A percentile compares a stretch with the other conserved stretches of the same genome.
Conservation (phyloP, 1,140 invertebrate genomes). For the Aphidius ervi region DNA sequence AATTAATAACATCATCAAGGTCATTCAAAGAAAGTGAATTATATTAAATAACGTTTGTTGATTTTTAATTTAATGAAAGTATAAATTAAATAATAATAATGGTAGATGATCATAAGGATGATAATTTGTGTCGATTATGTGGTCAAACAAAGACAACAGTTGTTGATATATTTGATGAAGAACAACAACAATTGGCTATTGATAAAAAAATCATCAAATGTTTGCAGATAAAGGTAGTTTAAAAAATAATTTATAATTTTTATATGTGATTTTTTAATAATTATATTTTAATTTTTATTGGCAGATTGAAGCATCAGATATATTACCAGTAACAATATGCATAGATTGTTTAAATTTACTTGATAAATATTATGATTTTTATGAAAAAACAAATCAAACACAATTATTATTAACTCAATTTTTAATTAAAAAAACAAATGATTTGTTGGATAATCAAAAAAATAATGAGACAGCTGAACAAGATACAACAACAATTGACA, state of each 20-base stretch:
- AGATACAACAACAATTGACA: no score
- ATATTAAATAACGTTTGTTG: no score
- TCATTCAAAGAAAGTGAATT: no score
- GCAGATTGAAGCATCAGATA: conserved; percentile 43
- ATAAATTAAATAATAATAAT: no score
- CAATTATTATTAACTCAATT: conserved; percentile 42
- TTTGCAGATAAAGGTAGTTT: conserved; percentile 50
- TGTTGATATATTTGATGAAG: conserved; percentile 51
- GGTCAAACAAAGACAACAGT: conserved; percentile 48
- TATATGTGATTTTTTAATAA: background rate
- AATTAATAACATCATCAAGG: no score
- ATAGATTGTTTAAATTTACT: conserved; percentile 46
- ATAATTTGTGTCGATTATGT: conserved; percentile 54
- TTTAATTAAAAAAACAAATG: conserved; percentile 34
- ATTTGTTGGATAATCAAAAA: conserved; percentile 8
- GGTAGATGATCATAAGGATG: no score
- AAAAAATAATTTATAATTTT: background rate
- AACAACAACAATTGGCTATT: conserved; percentile 48
- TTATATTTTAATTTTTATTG: background rate
- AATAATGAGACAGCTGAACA: no score
- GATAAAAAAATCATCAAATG: conserved; percentile 51
- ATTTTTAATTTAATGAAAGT: no score
- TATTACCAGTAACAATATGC: conserved; percentile 45
- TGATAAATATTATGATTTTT: conserved; percentile 49
- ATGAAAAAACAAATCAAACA: conserved; percentile 48